These are phyloP conservation scores for Clarias batrachus DNA, from an alignment of 2,113 vertebrate genomes.

Conservation along the genomic window DNA sequence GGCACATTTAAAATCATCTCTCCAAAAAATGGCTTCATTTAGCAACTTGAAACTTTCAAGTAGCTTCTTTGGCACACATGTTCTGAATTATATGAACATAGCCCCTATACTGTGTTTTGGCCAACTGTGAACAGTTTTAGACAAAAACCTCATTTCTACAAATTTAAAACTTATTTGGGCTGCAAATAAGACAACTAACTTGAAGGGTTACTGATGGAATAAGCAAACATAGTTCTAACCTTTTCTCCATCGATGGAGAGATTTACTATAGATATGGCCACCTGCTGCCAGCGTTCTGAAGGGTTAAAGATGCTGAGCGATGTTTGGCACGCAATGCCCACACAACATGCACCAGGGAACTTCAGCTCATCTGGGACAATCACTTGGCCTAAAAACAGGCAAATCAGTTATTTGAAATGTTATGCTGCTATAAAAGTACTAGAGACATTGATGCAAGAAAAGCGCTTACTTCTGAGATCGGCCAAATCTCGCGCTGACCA, in stretches of 20 bases:
- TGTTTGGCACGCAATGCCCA: conserved; percentile 89
- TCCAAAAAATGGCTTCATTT: too few relatives aligned
- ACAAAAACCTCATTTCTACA: too few relatives aligned
- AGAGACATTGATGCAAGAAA: neutral
- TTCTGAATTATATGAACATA: too few relatives aligned
- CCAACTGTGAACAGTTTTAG: neutral
- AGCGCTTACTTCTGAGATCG: conserved; percentile 75
- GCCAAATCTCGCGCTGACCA: conserved; percentile 69
- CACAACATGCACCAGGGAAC: conserved; percentile 88
- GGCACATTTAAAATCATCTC: too few relatives aligned
- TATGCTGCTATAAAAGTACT: neutral
- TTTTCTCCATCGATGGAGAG: conserved; percentile 84
- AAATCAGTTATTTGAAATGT: neutral
- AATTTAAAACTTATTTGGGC: neutral
- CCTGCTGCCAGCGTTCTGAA: conserved; percentile 89
- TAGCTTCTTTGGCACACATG: too few relatives aligned
- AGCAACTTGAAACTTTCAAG: too few relatives aligned
- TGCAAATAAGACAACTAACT: neutral
- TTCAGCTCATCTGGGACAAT: conserved; percentile 87
- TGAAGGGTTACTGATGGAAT: neutral
- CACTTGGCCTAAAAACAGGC: conserved; percentile 69
- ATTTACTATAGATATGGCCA: conserved; percentile 77
- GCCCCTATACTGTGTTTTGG: too few relatives aligned
- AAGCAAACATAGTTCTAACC: conserved; percentile 56
- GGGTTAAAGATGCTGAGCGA: conserved; percentile 88